These are phyloP conservation scores for Cinclus mexicanus DNA, from an alignment of 2,113 vertebrate genomes.

Conservation along the genomic window DNA sequence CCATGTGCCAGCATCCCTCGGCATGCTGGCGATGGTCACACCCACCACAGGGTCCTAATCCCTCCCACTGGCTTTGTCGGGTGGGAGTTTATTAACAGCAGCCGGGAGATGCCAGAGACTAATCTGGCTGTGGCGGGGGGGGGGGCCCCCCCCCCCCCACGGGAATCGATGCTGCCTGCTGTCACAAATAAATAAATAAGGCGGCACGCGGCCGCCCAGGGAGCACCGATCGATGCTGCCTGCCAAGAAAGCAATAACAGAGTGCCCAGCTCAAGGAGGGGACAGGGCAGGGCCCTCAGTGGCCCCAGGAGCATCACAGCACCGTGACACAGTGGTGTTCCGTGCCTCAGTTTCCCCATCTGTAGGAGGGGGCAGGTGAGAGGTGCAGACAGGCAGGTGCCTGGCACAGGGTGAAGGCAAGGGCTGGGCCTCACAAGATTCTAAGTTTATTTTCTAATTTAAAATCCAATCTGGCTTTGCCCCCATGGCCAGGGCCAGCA, in stretches of 20 bases:
- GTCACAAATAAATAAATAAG: conserved; percentile 55
- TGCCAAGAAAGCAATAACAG: neutral
- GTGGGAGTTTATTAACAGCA: neutral
- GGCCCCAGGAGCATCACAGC: neutral
- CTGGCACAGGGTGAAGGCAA: neutral
- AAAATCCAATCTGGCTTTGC: conserved; percentile 73
- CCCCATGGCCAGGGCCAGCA: conserved; percentile 39
- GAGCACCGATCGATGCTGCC: conserved; percentile 19
- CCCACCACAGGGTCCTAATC: neutral
- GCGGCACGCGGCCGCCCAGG: neutral
- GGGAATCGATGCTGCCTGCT: conserved; percentile 35
- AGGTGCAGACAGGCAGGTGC: accelerated
- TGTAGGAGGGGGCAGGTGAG: neutral
- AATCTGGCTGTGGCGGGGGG: neutral
- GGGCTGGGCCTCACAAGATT: neutral
- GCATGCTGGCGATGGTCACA: accelerated
- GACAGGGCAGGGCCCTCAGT: neutral
- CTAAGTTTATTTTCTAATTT: conserved; percentile 70
- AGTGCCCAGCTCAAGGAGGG: neutral
- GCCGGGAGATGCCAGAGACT: neutral
- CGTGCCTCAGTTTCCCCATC: neutral
- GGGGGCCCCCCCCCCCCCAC: neutral
- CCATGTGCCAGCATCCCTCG: accelerated
- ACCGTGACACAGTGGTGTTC: accelerated
- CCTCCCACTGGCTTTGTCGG: neutral